Evolutionary conservation across 1,140 invertebrate genomes (phyloP).

Genomic region (Zaprionus africanus): DNA sequence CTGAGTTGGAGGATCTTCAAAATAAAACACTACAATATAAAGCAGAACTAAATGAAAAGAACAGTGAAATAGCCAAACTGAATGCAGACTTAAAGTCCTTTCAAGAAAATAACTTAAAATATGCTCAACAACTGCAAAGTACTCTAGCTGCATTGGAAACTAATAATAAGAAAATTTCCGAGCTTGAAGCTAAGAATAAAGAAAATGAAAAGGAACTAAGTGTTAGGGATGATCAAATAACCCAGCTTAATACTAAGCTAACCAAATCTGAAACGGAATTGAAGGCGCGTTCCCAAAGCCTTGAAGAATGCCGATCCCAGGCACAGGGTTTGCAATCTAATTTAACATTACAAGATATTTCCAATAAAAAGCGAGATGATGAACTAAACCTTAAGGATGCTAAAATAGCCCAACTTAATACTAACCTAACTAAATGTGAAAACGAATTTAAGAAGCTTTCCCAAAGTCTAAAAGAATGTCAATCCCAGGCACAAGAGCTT

Average conservation of each 20-base stretch:
- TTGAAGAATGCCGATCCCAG: background rate
- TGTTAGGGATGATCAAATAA: background rate
- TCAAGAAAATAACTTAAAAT: background rate
- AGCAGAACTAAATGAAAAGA: constrained; percentile 1
- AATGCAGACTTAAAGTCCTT: background rate
- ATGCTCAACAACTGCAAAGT: background rate
- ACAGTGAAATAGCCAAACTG: background rate
- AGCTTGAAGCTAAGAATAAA: background rate
- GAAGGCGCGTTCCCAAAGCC: background rate
- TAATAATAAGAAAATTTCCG: background rate
- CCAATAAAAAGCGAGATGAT: no score
- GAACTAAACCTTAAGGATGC: background rate
- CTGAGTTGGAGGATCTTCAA: background rate
- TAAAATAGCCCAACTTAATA: background rate
- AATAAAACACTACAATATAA: constrained; percentile 44
- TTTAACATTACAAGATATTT: no score
- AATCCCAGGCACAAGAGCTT: background rate
- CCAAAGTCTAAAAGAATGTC: background rate
- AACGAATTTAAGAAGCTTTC: background rate
- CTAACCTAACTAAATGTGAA: background rate
- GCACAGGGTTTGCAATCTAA: no score
- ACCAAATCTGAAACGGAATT: background rate
- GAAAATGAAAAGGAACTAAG: background rate
- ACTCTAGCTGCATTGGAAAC: background rate
- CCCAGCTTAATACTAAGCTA: background rate